Conservation (phyloP, 2,797 vertebrate genomes). For the Poeciliopsis presidionis region DNA sequence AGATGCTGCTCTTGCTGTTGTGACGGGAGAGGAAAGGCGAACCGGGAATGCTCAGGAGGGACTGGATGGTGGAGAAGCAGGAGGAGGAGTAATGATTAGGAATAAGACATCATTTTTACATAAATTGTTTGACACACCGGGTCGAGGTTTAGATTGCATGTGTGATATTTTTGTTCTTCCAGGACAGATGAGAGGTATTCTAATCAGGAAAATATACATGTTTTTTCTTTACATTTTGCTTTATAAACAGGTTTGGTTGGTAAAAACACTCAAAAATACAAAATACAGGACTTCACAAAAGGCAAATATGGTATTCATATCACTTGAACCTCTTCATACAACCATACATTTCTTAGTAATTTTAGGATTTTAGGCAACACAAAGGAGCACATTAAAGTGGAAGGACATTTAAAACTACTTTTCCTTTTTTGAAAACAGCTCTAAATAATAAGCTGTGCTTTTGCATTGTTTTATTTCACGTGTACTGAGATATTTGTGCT, state of each 20-base stretch:
- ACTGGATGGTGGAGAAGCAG: constrained; percentile 75
- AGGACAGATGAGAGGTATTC: background rate
- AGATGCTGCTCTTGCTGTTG: constrained; percentile 99
- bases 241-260: background rate
- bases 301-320: background rate
- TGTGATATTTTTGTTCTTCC: background rate
- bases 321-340: background rate
- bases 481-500: too few species aligned
- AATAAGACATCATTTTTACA: background rate
- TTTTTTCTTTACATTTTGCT: background rate
- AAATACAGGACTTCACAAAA: background rate
- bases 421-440: background rate
- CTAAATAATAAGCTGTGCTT: background rate
- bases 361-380: background rate
- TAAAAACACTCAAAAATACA: background rate
- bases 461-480: background rate
- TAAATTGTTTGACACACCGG: constrained; percentile 35
- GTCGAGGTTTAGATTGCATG: constrained; percentile 31
- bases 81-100: constrained; percentile 1
- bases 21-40: constrained; percentile 96
- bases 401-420: background rate
- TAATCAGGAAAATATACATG: background rate
- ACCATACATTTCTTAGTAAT: background rate
- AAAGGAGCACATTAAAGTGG: background rate
- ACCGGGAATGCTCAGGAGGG: constrained; percentile 96